These are phyloP conservation scores for Cantharis rufa DNA, from an alignment of 2,888 invertebrate species.

Conservation along the genomic window DNA sequence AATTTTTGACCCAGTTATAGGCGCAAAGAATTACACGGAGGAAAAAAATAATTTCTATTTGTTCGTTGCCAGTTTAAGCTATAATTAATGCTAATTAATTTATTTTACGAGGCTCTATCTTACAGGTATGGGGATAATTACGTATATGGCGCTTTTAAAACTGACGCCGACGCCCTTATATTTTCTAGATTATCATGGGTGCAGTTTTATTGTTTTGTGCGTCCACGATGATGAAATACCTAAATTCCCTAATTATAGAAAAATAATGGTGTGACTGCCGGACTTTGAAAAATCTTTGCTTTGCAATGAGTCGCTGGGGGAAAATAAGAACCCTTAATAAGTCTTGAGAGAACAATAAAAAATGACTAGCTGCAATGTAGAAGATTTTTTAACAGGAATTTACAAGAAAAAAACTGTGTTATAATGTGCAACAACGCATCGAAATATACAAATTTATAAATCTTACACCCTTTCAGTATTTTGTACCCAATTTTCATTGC, in stretches of 20 bases:
- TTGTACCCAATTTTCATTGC: no score
- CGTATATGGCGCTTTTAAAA: not conserved
- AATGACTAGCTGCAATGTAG: not conserved
- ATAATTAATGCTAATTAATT: not conserved
- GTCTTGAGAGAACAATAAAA: not conserved
- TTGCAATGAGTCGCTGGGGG: not conserved
- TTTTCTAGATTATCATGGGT: not conserved
- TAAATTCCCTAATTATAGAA: not conserved
- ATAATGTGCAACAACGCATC: no score
- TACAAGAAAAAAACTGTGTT: no score
- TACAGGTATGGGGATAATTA: not conserved
- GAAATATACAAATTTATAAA: no score
- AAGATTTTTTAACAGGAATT: not conserved
- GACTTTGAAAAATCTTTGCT: not conserved
- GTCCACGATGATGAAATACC: not conserved
- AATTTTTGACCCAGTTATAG: no score
- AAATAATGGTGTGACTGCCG: not conserved
- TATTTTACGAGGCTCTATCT: not conserved
- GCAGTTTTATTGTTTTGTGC: not conserved
- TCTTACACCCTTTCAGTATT: no score
- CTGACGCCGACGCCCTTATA: not conserved
- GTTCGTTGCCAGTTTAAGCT: no score
- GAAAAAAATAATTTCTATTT: not conserved
- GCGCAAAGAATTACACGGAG: no score
- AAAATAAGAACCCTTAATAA: not conserved